These are phyloP conservation scores for Macrotus californicus DNA, from an alignment of 2,113 vertebrate species.

Conservation along the genomic window DNA sequence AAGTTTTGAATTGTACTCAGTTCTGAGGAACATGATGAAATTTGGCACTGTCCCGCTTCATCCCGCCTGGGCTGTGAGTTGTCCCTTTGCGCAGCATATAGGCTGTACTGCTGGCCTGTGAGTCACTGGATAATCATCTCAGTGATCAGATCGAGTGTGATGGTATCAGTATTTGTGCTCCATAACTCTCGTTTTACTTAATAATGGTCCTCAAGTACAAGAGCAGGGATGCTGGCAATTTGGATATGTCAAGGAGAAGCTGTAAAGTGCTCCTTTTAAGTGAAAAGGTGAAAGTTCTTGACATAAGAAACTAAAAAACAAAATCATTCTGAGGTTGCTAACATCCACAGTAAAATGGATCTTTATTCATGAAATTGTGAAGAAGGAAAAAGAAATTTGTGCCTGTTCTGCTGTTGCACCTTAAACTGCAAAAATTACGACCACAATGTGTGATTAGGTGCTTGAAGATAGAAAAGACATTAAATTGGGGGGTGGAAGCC, in stretches of 20 bases:
- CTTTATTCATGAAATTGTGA: neutral
- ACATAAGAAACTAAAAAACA: neutral
- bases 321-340: neutral
- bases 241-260: neutral
- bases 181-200: neutral
- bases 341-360: neutral
- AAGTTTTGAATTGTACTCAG: neutral
- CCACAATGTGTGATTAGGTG: neutral
- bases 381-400: neutral
- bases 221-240: too few relatives aligned
- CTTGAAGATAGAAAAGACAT: neutral
- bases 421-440: neutral
- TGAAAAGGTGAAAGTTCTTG: neutral
- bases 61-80: neutral
- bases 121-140: neutral
- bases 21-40: neutral
- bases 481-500: neutral
- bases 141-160: neutral
- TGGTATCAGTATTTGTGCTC: neutral
- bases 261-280: neutral
- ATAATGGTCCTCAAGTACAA: neutral
- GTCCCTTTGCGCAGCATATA: neutral
- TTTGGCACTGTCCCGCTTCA: neutral
- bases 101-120: neutral
- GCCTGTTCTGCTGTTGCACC: neutral